Percentiles rank a stretch among this genome's conserved stretches.
phyloP scores from a whole-genome alignment of 53 echinoderm and acorn worm species.

The Stichopus horrens region DNA sequence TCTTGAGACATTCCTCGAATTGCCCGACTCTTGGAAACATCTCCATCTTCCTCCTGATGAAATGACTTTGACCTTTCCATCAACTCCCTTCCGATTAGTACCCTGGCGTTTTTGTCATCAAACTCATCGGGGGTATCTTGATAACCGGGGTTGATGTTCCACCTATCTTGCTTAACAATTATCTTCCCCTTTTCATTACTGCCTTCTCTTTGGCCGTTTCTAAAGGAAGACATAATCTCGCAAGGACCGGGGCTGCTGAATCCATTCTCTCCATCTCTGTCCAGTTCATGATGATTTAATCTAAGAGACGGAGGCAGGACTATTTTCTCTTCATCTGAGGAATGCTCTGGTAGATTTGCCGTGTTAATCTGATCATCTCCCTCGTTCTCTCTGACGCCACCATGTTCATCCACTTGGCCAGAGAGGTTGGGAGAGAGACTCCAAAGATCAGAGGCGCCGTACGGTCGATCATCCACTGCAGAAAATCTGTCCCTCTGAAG shows the following conservation, averaged over 20 bases:
- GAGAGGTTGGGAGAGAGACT: background rate
- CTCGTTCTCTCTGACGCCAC: background rate
- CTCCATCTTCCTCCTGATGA: background rate
- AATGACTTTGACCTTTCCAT: background rate
- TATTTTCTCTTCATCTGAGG: constrained; percentile 6
- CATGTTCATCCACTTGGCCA: background rate
- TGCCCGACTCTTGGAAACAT: background rate
- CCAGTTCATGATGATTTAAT: constrained; percentile 19
- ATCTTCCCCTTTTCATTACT: constrained; percentile 1
- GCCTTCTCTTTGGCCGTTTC: background rate
- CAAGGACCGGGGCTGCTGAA: no score
- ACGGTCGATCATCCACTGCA: background rate
- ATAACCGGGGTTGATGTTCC: background rate
- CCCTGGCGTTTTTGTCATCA: background rate
- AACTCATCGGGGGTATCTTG: background rate
- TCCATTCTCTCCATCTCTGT: background rate
- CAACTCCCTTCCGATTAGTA: background rate
- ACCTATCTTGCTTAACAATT: background rate
- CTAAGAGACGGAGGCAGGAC: constrained; percentile 13
- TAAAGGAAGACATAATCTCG: background rate
- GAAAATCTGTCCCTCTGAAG: background rate
- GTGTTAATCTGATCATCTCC: background rate
- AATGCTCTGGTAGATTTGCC: constrained; percentile 3
- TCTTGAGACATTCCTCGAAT: background rate
- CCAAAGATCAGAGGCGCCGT: background rate